phyloP scores from a whole-genome alignment of 1,140 invertebrate species.

The Megalopta genalis region DNA sequence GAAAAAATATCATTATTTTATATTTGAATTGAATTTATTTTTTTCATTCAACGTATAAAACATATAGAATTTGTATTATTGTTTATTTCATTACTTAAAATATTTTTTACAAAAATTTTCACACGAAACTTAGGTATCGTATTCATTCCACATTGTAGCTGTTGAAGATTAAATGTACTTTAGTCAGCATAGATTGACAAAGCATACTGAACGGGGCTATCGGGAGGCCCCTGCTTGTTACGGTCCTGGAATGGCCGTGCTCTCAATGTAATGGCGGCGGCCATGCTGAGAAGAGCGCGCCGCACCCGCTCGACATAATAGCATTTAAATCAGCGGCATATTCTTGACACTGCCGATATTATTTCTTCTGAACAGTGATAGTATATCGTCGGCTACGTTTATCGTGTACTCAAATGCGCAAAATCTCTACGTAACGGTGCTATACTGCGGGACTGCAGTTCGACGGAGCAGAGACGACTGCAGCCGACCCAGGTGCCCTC shows the following conservation, averaged over 20 bases:
- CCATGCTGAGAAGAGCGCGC: conserved; percentile 72
- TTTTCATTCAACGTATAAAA: background rate
- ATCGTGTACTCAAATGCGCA: conserved; percentile 21
- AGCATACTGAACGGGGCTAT: background rate
- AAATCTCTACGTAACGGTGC: conserved; percentile 32
- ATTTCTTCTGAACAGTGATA: conserved; percentile 37
- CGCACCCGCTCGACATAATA: conserved; percentile 70
- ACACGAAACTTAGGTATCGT: background rate
- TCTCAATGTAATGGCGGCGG: conserved; percentile 74
- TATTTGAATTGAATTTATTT: background rate
- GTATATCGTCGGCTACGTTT: conserved; percentile 19
- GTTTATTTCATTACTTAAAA: background rate
- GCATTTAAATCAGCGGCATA: conserved; percentile 56
- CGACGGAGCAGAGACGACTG: conserved; percentile 33
- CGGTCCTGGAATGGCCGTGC: conserved; percentile 66
- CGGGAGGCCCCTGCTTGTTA: conserved; percentile 41
- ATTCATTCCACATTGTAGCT: background rate
- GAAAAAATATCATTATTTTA: background rate
- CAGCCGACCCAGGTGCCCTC: conserved; percentile 67
- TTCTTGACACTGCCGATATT: conserved; percentile 45
- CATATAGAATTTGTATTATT: background rate
- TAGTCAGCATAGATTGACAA: conserved; percentile 1
- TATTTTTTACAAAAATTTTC: background rate
- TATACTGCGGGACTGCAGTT: conserved; percentile 26
- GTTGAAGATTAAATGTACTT: background rate